These are phyloP conservation scores for Oreocharis arfaki DNA, from an alignment of 2,113 vertebrate species.

Conservation along the genomic window DNA sequence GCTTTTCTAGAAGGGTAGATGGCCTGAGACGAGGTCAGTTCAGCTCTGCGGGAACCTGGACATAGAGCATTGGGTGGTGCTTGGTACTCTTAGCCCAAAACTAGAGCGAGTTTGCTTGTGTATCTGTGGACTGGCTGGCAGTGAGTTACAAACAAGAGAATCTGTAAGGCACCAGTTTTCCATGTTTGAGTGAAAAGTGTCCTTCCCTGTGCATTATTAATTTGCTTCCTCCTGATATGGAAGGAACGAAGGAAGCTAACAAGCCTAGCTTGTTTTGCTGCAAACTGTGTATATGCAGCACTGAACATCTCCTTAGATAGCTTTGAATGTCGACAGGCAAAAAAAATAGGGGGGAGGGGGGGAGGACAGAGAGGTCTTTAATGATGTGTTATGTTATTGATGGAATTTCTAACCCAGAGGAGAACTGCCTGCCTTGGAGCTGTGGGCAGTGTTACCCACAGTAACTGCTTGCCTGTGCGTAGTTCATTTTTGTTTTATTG, in stretches of 20 bases:
- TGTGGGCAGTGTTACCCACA: not conserved
- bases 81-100: not conserved
- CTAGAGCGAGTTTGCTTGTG: not conserved
- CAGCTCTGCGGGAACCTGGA: not conserved
- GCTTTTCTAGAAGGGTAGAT: not conserved
- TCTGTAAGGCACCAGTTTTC: not conserved
- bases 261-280: conserved; percentile 32
- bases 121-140: not conserved
- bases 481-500: not conserved
- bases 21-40: not conserved
- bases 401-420: conserved; percentile 6
- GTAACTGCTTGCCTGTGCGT: not conserved
- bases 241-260: not conserved
- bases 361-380: not conserved
- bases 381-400: not conserved
- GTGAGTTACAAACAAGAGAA: not conserved
- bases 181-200: not conserved
- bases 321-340: not conserved
- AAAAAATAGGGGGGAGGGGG: rapidly evolving
- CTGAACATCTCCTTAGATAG: not conserved
- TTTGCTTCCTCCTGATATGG: not conserved
- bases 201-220: not conserved
- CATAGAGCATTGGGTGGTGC: rapidly evolving
- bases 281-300: not conserved
- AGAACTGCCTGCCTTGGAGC: not conserved